Percentiles rank a stretch among this genome's conserved stretches.
These are phyloP conservation scores for Chanos chanos DNA, from an alignment of 2,797 vertebrate genomes.

Conservation along the genomic window DNA sequence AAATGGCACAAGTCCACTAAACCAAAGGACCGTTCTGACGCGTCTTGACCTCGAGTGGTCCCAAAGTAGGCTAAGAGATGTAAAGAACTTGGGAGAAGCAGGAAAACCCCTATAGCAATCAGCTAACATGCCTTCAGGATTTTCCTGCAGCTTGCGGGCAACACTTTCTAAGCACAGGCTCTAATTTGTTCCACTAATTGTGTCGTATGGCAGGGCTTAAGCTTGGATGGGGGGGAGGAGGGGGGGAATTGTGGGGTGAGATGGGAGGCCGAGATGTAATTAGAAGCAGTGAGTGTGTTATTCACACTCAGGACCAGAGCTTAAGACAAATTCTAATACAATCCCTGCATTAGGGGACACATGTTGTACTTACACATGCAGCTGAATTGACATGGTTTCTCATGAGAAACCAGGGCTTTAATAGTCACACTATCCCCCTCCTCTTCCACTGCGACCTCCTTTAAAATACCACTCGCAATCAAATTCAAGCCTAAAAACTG, in stretches of 20 bases:
- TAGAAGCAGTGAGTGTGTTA: neutral
- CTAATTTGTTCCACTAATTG: slow-evolving; percentile 48
- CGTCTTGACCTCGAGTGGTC: too few species aligned
- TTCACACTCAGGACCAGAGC: neutral
- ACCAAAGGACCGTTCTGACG: too few species aligned
- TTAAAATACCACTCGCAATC: too few species aligned
- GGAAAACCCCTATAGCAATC: slow-evolving; percentile 4
- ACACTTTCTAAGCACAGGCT: slow-evolving; percentile 27
- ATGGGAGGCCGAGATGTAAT: neutral
- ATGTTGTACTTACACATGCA: too few species aligned
- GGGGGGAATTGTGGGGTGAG: neutral
- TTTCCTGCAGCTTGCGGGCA: slow-evolving; percentile 19
- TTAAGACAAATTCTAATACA: neutral
- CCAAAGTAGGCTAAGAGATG: too few species aligned
- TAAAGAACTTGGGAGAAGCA: slow-evolving; percentile 3
- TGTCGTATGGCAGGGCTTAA: slow-evolving; percentile 40
- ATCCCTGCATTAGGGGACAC: neutral
- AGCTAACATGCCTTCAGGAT: slow-evolving; percentile 15
- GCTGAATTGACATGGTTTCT: too few species aligned
- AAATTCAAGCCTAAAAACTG: too few species aligned
- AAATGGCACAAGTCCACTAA: too few species aligned
- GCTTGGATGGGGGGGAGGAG: neutral
- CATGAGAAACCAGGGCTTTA: too few species aligned
- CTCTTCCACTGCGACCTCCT: too few species aligned
- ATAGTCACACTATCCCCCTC: too few species aligned